Conservation (phyloP, 2,797 vertebrate species). For the Hybognathus amarus region DNA sequence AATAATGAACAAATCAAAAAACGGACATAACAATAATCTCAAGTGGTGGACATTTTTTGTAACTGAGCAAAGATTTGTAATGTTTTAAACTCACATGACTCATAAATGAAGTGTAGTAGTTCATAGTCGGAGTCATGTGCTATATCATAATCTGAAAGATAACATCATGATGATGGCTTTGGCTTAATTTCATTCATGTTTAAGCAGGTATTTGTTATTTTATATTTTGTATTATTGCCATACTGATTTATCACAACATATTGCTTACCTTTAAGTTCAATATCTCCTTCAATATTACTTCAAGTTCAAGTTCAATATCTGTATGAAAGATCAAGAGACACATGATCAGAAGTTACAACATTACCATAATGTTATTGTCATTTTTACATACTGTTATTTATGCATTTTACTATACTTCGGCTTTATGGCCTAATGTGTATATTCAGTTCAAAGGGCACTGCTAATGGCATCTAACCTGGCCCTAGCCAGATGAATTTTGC, state of each 20-base stretch:
- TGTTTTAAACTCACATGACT: constrained; percentile 70
- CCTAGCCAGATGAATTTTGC: too few species aligned
- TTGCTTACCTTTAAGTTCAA: constrained; percentile 69
- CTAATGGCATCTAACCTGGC: neutral
- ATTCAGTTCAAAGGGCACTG: neutral
- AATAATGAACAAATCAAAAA: neutral
- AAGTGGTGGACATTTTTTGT: too few species aligned
- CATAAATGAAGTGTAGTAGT: constrained; percentile 67
- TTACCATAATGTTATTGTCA: neutral
- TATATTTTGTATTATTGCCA: neutral
- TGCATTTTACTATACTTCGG: neutral
- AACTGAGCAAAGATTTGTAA: neutral
- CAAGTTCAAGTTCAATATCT: constrained; percentile 72
- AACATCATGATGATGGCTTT: neutral
- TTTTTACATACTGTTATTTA: too few species aligned
- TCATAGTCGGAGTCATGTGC: constrained; percentile 77
- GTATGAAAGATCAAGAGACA: constrained; percentile 37
- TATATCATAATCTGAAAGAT: constrained; percentile 74
- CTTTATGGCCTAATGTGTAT: neutral
- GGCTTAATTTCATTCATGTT: neutral
- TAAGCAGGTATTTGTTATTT: neutral
- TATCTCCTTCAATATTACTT: too few species aligned
- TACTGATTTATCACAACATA: neutral
- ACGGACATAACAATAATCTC: neutral
- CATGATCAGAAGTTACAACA: constrained; percentile 1